Evolutionary conservation across 2,888 invertebrate species (phyloP).

Genomic region (Caprella mutica): DNA sequence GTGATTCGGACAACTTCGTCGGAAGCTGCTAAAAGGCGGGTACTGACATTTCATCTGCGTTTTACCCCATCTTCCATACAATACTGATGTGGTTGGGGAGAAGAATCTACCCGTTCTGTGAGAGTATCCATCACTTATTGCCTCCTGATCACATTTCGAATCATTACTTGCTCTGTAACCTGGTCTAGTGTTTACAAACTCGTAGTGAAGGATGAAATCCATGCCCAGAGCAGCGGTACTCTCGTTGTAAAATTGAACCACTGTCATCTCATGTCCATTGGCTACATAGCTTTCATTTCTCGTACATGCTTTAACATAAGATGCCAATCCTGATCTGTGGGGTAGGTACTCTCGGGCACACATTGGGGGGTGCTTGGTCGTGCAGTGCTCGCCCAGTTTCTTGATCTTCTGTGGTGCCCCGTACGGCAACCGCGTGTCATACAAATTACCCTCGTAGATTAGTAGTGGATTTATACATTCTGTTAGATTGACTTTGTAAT

Average conservation of each 20-base stretch:
- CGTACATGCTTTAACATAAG: constrained; percentile 26
- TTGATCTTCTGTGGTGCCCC: constrained; percentile 19
- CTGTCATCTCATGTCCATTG: constrained; percentile 27
- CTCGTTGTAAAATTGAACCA: constrained; percentile 30
- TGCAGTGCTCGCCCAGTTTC: constrained; percentile 27
- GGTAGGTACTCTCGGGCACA: constrained; percentile 31
- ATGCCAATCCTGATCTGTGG: constrained; percentile 8
- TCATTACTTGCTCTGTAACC: constrained; percentile 31
- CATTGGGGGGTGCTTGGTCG: constrained; percentile 27
- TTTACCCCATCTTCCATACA: constrained; percentile 30
- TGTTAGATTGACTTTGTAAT: constrained; percentile 25
- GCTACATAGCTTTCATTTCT: constrained; percentile 30
- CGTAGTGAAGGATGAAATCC: constrained; percentile 29
- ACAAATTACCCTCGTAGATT: constrained; percentile 32
- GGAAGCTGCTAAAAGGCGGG: constrained; percentile 21
- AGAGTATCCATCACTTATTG: constrained; percentile 30
- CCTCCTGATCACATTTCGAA: constrained; percentile 29
- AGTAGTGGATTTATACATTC: constrained; percentile 32
- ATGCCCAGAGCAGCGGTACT: constrained; percentile 29
- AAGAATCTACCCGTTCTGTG: constrained; percentile 22
- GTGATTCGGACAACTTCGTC: constrained; percentile 28
- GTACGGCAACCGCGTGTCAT: constrained; percentile 23
- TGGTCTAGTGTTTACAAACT: constrained; percentile 31
- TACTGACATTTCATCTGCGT: constrained; percentile 25
- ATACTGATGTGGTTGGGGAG: constrained; percentile 25